These are phyloP conservation scores for Drosophila picticornis DNA, from an alignment of 2,888 invertebrate genomes.

Conservation along the genomic window DNA sequence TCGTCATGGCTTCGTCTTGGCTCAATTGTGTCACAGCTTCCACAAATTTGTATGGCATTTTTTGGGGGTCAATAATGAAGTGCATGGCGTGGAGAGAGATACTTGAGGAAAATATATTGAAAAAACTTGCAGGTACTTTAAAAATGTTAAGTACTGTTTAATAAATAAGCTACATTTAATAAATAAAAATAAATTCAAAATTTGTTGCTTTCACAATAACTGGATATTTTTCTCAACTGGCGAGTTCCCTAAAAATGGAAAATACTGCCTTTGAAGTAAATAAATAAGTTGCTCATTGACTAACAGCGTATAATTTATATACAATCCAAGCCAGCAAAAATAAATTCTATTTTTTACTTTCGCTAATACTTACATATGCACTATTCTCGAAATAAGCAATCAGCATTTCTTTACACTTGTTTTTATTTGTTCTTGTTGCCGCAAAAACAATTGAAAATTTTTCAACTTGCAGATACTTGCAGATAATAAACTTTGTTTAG, in stretches of 20 bases:
- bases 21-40: constrained; percentile 66
- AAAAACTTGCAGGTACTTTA: constrained; percentile 1
- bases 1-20: constrained; percentile 44
- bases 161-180: neutral
- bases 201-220: neutral
- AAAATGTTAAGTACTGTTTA: neutral
- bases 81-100: constrained; percentile 24
- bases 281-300: neutral
- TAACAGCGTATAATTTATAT: neutral
- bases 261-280: neutral
- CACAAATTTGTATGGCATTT: constrained; percentile 44
- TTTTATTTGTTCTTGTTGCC: constrained; percentile 35
- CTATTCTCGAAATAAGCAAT: constrained; percentile 18
- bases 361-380: neutral
- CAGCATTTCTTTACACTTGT: constrained; percentile 38
- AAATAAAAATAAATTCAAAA: too few species aligned
- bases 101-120: neutral
- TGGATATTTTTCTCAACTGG: neutral
- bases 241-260: neutral
- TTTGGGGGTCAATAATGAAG: constrained; percentile 70
- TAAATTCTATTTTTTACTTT: neutral
- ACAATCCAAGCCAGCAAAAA: neutral
- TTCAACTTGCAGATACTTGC: neutral
- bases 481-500: too few species aligned
- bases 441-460: constrained; percentile 47